Conservation (phyloP, 2,797 vertebrate genomes). For the Tenualosa thibaudeaui region DNA sequence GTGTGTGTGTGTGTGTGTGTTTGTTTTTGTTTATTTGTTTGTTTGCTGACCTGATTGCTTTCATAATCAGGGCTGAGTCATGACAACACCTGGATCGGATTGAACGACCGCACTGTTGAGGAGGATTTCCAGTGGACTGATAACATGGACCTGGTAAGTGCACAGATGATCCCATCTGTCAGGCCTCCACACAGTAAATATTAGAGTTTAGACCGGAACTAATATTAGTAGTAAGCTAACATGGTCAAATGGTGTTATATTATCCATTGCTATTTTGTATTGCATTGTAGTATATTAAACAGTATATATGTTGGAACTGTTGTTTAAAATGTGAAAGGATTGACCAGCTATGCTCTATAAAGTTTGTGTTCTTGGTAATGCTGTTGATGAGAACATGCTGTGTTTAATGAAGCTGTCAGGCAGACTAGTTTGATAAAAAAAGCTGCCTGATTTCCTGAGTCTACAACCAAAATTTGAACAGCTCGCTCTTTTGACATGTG, state of each 20-base stretch:
- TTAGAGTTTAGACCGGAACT: neutral
- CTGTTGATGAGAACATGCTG: neutral
- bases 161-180: neutral
- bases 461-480: neutral
- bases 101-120: constrained; percentile 94
- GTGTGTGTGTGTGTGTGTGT: neutral
- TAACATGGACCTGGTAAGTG: constrained; percentile 87
- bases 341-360: neutral
- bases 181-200: neutral
- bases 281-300: neutral
- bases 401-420: neutral
- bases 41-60: neutral
- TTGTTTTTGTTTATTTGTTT: neutral
- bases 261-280: too few species aligned
- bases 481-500: neutral
- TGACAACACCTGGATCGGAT: constrained; percentile 95
- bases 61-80: constrained; percentile 82
- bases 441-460: neutral
- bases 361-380: neutral
- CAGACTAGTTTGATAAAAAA: neutral
- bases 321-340: neutral
- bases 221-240: neutral
- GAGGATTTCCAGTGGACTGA: constrained; percentile 98
- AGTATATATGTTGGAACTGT: neutral
- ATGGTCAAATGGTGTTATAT: neutral